Percentiles rank a stretch among this genome's conserved stretches.
These are phyloP conservation scores for Carettochelys insculpta DNA, from an alignment of 2,113 vertebrate species.

Conservation along the genomic window DNA sequence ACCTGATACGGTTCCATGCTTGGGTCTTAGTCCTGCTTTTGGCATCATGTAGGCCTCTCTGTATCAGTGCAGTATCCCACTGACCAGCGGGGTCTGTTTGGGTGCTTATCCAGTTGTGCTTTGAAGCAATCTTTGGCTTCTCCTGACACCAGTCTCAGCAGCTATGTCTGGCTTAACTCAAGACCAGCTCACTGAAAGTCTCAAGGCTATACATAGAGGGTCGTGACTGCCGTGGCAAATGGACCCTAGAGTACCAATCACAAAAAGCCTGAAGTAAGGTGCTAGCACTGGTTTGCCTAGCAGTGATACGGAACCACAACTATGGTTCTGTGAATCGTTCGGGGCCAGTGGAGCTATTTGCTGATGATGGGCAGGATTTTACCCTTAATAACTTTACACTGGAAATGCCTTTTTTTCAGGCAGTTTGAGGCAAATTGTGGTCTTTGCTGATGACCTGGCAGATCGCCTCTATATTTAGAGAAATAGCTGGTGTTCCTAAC, in stretches of 20 bases:
- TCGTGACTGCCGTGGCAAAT: rapidly evolving
- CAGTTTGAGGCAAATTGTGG: background rate
- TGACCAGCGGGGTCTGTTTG: background rate
- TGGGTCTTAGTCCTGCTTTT: background rate
- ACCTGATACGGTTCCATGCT: background rate
- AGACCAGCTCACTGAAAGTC: background rate
- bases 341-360: background rate
- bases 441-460: background rate
- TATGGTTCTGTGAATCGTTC: background rate
- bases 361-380: background rate
- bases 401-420: no score
- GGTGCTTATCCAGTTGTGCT: background rate
- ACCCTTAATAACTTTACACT: background rate
- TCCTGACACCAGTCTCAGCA: background rate
- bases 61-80: background rate
- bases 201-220: background rate
- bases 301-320: background rate
- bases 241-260: background rate
- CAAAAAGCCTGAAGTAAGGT: background rate
- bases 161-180: background rate
- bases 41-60: rapidly evolving
- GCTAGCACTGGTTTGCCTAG: background rate
- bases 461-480: background rate
- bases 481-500: background rate
- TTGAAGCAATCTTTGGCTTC: background rate